Evolutionary conservation across 2,113 vertebrate genomes (phyloP).

Genomic region (Ondatra zibethicus): DNA sequence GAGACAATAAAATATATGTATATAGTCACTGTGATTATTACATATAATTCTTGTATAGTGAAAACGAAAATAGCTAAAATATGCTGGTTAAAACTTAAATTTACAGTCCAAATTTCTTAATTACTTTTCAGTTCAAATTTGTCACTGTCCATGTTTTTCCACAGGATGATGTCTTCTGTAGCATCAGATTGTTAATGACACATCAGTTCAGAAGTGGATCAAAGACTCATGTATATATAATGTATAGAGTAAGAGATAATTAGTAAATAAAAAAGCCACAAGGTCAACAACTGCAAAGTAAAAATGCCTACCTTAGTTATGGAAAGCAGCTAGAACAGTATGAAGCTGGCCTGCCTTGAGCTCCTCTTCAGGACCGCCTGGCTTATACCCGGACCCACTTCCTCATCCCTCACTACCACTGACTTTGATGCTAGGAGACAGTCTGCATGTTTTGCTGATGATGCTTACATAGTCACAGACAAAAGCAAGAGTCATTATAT

Average conservation of each 20-base stretch:
- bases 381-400: neutral
- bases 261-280: neutral
- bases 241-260: neutral
- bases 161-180: neutral
- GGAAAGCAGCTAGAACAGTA: neutral
- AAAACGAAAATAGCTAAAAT: neutral
- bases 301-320: neutral
- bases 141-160: neutral
- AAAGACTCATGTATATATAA: neutral
- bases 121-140: conserved; percentile 14
- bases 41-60: neutral
- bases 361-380: neutral
- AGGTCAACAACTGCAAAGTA: neutral
- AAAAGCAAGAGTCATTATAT: neutral
- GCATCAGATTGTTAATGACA: neutral
- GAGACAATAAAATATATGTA: neutral
- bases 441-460: neutral
- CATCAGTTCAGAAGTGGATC: neutral
- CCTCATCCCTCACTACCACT: neutral
- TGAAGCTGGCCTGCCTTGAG: neutral
- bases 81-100: neutral
- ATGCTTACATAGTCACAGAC: neutral
- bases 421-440: neutral
- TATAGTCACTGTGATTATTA: neutral
- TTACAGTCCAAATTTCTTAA: conserved; percentile 34